Evolutionary conservation across 2,113 vertebrate genomes (phyloP), one percentile per base, ranked within the genome.

Genomic region (Terrapene triunguis): DNA sequence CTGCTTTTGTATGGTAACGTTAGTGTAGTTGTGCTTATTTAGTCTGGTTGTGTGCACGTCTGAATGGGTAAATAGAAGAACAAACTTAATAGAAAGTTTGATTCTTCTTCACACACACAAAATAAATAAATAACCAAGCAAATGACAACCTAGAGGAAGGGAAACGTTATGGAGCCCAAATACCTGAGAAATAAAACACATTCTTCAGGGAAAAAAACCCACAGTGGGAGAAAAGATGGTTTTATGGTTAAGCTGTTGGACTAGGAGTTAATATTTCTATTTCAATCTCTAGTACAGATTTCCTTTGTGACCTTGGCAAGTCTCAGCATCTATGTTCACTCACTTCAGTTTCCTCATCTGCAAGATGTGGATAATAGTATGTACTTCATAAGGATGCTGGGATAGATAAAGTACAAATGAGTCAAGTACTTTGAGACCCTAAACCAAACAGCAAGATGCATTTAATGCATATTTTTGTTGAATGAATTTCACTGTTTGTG

Each of bases 71-170:
- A 87, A 91, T 92, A 97, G 95, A 95, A 97, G 96, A 94, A 89
- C 96, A 97, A 97, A 96, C 95, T 92, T 82, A 92, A 87, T 27
- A 90, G 42, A 83, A 90, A 91, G 98, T 97, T 97, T 98, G 96
- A 94, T 97, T 97, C 98, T 98, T 97, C 81, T 90, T 89, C 84
- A 83, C 94, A 32, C 76, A 86, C 42, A 81, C 29, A 0, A 93
- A 94, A 32, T 59, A 85, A 65, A 47, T 94, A 95, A 88, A 95
- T 94, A 93, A 32, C 5, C 78, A 44, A 50, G 27, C 94, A 97
- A 97, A 98, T 98, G 97, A 95, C 97, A 98, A 98, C 96, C 97
- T 98, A 94, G 97, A 96, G 96, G 92, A 76, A 88, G 86, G 21
- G 57, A 85, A 89, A 95, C 87, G 85, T 6, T 88, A 82, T 72